Percentiles rank a stretch among this genome's conserved stretches.
Conservation (phyloP, 2,888 invertebrate genomes). For the Tinea semifulvella region DNA sequence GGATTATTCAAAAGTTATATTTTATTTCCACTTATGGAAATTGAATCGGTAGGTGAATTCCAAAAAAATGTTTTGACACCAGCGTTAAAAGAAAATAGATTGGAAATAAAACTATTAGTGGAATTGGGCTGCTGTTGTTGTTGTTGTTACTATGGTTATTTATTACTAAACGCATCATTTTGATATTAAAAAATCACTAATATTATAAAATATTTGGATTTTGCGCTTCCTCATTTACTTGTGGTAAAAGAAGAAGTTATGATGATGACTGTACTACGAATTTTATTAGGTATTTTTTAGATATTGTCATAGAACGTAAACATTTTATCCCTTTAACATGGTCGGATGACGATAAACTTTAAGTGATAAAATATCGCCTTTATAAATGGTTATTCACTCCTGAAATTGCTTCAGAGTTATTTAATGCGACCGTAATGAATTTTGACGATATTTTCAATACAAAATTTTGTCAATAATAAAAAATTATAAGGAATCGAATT, state of each 20-base stretch:
- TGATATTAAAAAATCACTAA: no score
- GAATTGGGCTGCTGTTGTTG: no score
- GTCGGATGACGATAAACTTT: not conserved
- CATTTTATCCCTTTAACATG: not conserved
- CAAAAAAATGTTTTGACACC: no score
- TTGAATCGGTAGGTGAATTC: no score
- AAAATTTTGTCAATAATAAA: constrained; percentile 3
- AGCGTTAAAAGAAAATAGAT: no score
- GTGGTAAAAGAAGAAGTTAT: not conserved
- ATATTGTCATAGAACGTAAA: not conserved
- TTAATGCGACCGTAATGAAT: constrained; percentile 4
- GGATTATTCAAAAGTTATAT: no score
- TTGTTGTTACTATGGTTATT: no score
- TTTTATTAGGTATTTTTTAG: not conserved
- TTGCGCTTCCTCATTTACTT: no score
- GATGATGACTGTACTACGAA: not conserved
- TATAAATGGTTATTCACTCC: not conserved
- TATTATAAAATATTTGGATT: no score
- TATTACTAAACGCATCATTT: no score
- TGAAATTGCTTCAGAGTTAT: constrained; percentile 2
- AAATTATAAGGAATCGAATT: constrained; percentile 4
- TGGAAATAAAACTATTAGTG: no score
- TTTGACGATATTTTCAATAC: constrained; percentile 3
- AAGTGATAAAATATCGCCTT: constrained; percentile 3
- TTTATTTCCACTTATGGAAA: no score